A percentile compares a stretch with the other conserved stretches of the same genome.
Conservation (phyloP, 1,140 invertebrate species). For the Druon quercuslanigerum region DNA sequence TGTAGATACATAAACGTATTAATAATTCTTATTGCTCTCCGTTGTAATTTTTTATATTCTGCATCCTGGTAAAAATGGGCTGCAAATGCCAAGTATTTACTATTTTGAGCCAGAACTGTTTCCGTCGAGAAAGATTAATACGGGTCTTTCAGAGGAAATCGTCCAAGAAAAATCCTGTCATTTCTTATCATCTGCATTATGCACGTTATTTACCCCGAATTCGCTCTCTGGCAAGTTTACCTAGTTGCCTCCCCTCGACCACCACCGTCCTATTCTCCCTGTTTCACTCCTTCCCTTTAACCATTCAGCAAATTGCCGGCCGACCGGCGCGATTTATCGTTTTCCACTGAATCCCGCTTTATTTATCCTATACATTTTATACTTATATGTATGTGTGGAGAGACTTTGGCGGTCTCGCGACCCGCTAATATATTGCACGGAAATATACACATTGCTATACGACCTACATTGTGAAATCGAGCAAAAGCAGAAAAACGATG, state of each 20-base stretch:
- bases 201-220: slow-evolving; percentile 19
- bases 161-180: slow-evolving; percentile 12
- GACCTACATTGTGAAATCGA: slow-evolving; percentile 27
- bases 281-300: slow-evolving; percentile 20
- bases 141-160: slow-evolving; percentile 10
- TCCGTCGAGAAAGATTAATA: slow-evolving; percentile 20
- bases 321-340: slow-evolving; percentile 49
- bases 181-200: slow-evolving; percentile 24
- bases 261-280: slow-evolving; percentile 20
- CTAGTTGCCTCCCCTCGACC: slow-evolving; percentile 4
- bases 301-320: slow-evolving; percentile 51
- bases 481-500: slow-evolving; percentile 20
- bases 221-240: slow-evolving; percentile 19
- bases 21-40: not conserved
- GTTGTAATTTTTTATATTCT: not conserved
- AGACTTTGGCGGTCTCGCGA: slow-evolving; percentile 5
- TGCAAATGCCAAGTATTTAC: slow-evolving; percentile 8
- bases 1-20: not conserved
- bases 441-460: slow-evolving; percentile 30
- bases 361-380: slow-evolving; percentile 54
- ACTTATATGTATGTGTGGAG: slow-evolving; percentile 41
- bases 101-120: not conserved
- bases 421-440: slow-evolving; percentile 4
- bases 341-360: slow-evolving; percentile 50
- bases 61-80: not conserved